Conservation (phyloP, 1,140 invertebrate genomes). For the Drosophila leontia region DNA sequence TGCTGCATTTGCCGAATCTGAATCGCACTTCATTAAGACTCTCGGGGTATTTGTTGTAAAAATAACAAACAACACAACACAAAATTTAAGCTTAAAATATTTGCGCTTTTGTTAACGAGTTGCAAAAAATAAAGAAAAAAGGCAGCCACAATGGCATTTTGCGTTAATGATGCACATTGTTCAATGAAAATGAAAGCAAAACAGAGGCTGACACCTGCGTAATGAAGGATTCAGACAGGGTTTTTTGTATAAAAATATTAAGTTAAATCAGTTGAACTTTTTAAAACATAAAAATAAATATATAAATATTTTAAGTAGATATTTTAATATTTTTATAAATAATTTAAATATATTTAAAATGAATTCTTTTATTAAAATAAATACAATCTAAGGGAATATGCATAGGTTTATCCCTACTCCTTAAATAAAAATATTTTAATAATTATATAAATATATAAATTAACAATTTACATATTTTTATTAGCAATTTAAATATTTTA, state of each 20-base stretch:
- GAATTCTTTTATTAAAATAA: no score
- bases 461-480: not conserved
- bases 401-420: no score
- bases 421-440: no score
- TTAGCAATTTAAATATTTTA: not conserved
- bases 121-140: slow-evolving; percentile 31
- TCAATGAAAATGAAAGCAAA: slow-evolving; percentile 77
- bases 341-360: no score
- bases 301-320: not conserved
- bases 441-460: not conserved
- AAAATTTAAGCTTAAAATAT: slow-evolving; percentile 75
- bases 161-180: slow-evolving; percentile 83
- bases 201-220: slow-evolving; percentile 31
- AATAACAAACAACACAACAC: slow-evolving; percentile 54
- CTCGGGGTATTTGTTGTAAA: slow-evolving; percentile 68
- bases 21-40: slow-evolving; percentile 79
- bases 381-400: no score
- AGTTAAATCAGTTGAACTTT: not conserved
- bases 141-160: slow-evolving; percentile 47
- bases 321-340: no score
- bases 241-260: not conserved
- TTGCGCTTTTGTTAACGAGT: slow-evolving; percentile 79
- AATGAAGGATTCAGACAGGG: slow-evolving; percentile 31
- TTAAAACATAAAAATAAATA: not conserved
- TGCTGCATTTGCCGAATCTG: slow-evolving; percentile 54